These are phyloP conservation scores for Pitta sordida DNA, from an alignment of 2,113 vertebrate species.

Conservation along the genomic window DNA sequence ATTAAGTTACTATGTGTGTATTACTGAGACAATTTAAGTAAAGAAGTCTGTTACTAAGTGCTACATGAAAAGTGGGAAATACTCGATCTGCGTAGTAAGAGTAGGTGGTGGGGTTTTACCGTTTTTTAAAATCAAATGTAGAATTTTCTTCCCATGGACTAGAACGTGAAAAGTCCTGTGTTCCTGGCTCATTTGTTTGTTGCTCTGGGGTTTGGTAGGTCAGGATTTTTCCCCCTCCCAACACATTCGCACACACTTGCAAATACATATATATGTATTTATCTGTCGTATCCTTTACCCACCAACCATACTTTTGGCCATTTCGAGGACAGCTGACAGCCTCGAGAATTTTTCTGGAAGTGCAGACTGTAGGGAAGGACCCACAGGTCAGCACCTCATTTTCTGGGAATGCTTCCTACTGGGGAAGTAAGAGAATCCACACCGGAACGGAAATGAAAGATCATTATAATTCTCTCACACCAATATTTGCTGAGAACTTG, in stretches of 20 bases:
- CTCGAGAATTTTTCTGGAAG: no score
- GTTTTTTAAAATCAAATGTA: fast-evolving
- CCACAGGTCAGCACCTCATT: fast-evolving
- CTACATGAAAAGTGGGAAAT: fast-evolving
- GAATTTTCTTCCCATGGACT: fast-evolving
- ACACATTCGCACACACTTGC: fast-evolving
- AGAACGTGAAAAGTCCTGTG: fast-evolving
- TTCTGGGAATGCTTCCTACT: neutral
- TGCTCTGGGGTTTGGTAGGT: neutral
- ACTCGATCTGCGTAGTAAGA: fast-evolving
- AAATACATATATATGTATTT: fast-evolving
- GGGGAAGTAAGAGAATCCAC: fast-evolving
- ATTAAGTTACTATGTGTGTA: neutral
- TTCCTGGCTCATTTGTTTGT: neutral
- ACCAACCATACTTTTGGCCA: fast-evolving
- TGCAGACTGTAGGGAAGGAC: fast-evolving
- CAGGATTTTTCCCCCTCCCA: fast-evolving
- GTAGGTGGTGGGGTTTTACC: no score
- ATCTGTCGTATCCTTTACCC: no score
- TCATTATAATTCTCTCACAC: fast-evolving
- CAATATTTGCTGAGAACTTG: fast-evolving
- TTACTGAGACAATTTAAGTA: neutral
- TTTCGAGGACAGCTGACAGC: fast-evolving
- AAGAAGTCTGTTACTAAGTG: neutral
- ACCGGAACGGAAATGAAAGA: fast-evolving